A percentile compares a stretch with the other conserved stretches of the same genome.
Conservation (phyloP, 2,888 invertebrate genomes). For the Ochropleura leucogaster region DNA sequence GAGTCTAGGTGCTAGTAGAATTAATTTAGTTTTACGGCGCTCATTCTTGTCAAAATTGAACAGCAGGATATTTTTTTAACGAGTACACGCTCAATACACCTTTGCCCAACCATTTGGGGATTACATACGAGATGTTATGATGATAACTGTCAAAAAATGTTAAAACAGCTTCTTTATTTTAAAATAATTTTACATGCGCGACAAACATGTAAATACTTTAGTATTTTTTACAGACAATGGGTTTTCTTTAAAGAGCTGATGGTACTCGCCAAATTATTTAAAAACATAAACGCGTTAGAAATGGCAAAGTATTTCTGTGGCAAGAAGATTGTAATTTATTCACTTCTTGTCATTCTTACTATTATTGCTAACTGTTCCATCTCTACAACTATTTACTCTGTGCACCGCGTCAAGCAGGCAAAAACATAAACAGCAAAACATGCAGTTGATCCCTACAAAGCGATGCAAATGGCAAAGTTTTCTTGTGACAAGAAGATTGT, state of each 20-base stretch:
- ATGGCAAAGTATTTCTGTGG: not conserved
- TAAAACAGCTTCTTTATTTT: not conserved
- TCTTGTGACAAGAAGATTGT: not conserved
- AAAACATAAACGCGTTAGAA: not conserved
- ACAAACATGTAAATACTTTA: not conserved
- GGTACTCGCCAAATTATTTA: constrained; percentile 75
- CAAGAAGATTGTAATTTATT: not conserved
- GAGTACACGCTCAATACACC: no score
- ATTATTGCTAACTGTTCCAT: not conserved
- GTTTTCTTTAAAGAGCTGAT: constrained; percentile 5
- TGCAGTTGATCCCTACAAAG: not conserved
- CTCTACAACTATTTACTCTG: constrained; percentile 66
- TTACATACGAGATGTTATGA: not conserved
- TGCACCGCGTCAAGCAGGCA: constrained; percentile 76
- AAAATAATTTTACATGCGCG: no score
- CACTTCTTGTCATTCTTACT: not conserved
- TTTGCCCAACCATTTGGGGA: no score
- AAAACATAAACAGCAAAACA: not conserved
- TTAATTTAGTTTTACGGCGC: no score
- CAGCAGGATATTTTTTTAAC: no score
- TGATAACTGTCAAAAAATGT: not conserved
- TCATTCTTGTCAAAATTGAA: no score
- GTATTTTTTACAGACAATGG: not conserved
- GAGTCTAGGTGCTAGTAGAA: no score
- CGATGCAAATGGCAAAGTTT: not conserved